Evolutionary conservation across 2,888 invertebrate species (phyloP), one percentile per base, ranked within the genome.

Genomic region (Cerceris rybyensis): DNA sequence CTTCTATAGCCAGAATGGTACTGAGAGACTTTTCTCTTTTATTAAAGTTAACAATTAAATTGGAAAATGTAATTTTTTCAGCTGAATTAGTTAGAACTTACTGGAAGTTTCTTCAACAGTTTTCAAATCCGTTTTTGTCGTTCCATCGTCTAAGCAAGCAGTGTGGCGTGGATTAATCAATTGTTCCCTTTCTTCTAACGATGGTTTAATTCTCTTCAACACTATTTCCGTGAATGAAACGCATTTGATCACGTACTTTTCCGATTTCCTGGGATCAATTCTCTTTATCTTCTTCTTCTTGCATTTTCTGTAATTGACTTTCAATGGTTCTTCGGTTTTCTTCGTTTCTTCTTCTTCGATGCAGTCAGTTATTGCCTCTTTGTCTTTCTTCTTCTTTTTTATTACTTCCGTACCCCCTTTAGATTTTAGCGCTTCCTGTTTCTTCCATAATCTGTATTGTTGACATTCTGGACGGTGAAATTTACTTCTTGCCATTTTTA

Each of bases 181-280:
- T 55, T 73, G 65, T 50, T 84, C 66, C 58, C 89, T 84, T 1
- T 70, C 79, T 8, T 78, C 75, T 8, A 89, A 72, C n/a, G 87
- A 69, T 0, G 88, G 88, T 67, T 87, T 79, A 59, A 89, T 87
- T 39, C 78, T 78, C 6, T 67, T 73, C n/a, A 88, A 42, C 55
- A 81, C 59, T 2, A 75, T 13, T 2, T 83, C 75, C 5, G 52
- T 7, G 1, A 43, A 13, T 7, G 79, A 54, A 28, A 76, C 7
- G 6, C 6, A 54, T 61, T 43, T 76, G 2, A 28, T 6, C 7
- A 52, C 11, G 28, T 60, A 55, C 11, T 16, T 49, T 8, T 7
- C 6, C 11, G 49, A 0, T 13, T 41, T 64, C n/a, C n/a, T 14
- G 0, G 13, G 28, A 39, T 9, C 5, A 4, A 0, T 7, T 14